Conservation (phyloP, 2,113 vertebrate species). For the Sinocyclocheilus maitianheensis region DNA sequence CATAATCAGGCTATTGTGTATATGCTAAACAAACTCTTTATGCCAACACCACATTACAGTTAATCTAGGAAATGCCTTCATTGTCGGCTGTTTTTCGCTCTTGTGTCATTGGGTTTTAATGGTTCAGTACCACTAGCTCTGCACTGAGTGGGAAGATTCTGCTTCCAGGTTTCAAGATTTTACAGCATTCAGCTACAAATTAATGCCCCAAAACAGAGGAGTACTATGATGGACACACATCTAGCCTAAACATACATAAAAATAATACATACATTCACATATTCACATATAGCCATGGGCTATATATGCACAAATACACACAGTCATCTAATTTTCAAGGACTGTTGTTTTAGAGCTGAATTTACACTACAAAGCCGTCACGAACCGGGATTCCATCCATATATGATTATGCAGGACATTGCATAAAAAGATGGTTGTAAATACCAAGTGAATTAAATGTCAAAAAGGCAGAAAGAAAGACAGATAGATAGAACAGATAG, state of each 20-base stretch:
- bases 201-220: not conserved
- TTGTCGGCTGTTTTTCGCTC: slow-evolving; percentile 2
- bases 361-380: not conserved
- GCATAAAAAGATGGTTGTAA: too few species aligned
- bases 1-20: not conserved
- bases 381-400: too few species aligned
- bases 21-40: not conserved
- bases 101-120: not conserved
- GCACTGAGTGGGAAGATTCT: not conserved
- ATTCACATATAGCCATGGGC: not conserved
- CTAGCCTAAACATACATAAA: slow-evolving; percentile 1
- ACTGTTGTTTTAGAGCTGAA: not conserved
- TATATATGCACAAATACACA: not conserved
- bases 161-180: not conserved
- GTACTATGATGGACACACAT: not conserved
- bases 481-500: too few species aligned
- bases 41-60: not conserved
- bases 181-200: not conserved
- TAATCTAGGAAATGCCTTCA: slow-evolving; percentile 1
- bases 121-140: slow-evolving; percentile 1
- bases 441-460: too few species aligned
- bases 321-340: not conserved
- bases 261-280: not conserved
- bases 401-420: too few species aligned
- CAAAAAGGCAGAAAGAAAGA: too few species aligned